Evolutionary conservation across 2,113 vertebrate species (phyloP), one percentile per base, ranked within the genome.

Genomic region (Pagrus major): DNA sequence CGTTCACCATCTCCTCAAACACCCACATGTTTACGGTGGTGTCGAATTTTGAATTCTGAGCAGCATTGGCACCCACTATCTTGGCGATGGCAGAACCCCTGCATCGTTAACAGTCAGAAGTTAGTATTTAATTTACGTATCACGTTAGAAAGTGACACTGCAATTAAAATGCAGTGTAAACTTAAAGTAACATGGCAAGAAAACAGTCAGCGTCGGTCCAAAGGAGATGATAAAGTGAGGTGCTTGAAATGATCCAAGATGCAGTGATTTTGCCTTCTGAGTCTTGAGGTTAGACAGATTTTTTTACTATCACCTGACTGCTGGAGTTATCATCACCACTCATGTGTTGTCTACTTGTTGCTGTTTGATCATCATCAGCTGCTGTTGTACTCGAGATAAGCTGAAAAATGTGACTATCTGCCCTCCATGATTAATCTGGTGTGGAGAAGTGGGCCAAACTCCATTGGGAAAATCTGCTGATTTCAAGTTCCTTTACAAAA

Each of bases 21-120:
- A 99, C 97, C 98, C 98, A 99, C 97, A 99, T 99, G 60, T 89
- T 96, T 33, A 99, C 97, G 4, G 76, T 90, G 12, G 35, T 92
- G 93, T 98, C 95, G 71, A 99, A 99, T 73, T 85, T 90, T 67
- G 94, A 37, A 86, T 96, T 96, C 52, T 86, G 85, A 2, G 91
- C 96, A 8, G 95, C 93, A 47, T 99, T 99, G 86, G 80, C 78
- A 11, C 97, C 98, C 3, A 96, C 96, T 6, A 99, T 97, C 94
- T 98, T 98, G 92, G 97, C 97, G 18, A 99, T 98, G 87, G 96
- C 98, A 16, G 98, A 99, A 72, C 97, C 98, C 98, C 98, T 99
- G 93, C 10, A 5, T 9, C 60, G 59, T 83, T 47, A 51, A 76
- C 2, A 75, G 44, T 44, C 10, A 49, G 1, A 52, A 10, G 60